Base-by-base conservation (phyloP, 2,888 invertebrate species). In the Julus scanicus region DNA sequence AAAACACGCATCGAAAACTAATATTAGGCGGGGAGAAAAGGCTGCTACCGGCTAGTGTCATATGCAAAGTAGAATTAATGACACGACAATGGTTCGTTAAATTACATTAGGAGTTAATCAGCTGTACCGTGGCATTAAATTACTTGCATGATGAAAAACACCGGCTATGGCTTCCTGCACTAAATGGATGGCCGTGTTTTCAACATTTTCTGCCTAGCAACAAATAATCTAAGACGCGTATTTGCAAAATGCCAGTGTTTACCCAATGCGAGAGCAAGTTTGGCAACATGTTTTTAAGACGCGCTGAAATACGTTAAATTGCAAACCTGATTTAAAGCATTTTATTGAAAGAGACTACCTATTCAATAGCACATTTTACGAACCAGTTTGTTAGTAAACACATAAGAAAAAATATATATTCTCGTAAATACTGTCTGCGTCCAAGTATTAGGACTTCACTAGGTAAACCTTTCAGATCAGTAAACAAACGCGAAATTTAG, bases 91-190 rank as follows among this genome's bases (percentile, higher is more conserved):
- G 87, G 48, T 87, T 87, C 49, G 87, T 87, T 87, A 87, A 87
- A 87, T 87, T 87, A 53, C 87, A 87, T 87, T 87, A 87, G 80
- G 63, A 87, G 87, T 87, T 87, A 87, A 87, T 87, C 80, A 87
- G 63, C 87, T 87, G 63, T 87, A 87, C 85, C n/a, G 71, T 71
- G 29, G 29, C 71, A 71, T 71, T 71, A 71, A 71, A 71, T 71
- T 71, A 71, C 71, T 20, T 71, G 20, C 71, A 71, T 29, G 71
- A 71, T 71, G 71, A 71, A 71, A 71, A 71, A 71, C 71, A 71
- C 11, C 11, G 71, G 20, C 71, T 71, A 71, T 71, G 71, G 71
- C 71, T 29, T 71, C 71, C 29, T 71, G 71, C 9, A 20, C 71
- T 20, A 71, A 71, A 71, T 29, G 29, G 20, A 71, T 71, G 29